phyloP scores from a whole-genome alignment of 1,140 invertebrate genomes.

The Micrasema longulum region DNA sequence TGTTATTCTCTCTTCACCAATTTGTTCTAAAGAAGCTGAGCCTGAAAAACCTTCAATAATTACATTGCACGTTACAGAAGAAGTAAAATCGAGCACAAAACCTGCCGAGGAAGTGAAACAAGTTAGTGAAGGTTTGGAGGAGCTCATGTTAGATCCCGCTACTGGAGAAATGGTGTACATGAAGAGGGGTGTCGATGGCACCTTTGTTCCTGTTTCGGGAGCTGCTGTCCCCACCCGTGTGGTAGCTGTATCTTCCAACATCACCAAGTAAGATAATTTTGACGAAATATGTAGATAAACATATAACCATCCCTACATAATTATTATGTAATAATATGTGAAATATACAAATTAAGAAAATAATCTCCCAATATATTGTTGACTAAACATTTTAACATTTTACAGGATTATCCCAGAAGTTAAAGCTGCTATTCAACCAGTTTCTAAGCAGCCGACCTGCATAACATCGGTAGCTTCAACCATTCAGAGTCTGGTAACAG shows the following conservation, averaged over 20 bases:
- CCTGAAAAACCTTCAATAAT: constrained; percentile 2
- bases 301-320: too few relatives aligned
- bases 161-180: constrained; percentile 80
- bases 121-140: constrained; percentile 35
- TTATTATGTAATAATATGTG: too few relatives aligned
- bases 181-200: constrained; percentile 79
- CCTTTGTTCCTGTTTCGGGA: constrained; percentile 73
- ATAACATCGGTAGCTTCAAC: constrained; percentile 38
- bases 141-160: constrained; percentile 77
- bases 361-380: neutral
- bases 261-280: constrained; percentile 25
- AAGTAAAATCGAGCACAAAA: constrained; percentile 6
- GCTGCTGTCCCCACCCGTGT: constrained; percentile 1
- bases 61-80: neutral
- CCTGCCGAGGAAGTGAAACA: constrained; percentile 11
- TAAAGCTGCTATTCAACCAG: neutral
- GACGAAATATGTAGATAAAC: too few relatives aligned
- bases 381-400: constrained; percentile 13
- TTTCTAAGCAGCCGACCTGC: constrained; percentile 34
- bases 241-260: neutral
- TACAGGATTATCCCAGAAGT: constrained; percentile 40
- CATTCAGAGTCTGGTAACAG: constrained; percentile 8
- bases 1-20: neutral
- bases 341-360: too few relatives aligned
- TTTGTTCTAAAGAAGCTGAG: constrained; percentile 10